These are phyloP conservation scores for Tragelaphus strepsiceros DNA, from an alignment of 2,113 vertebrate genomes.

Conservation along the genomic window DNA sequence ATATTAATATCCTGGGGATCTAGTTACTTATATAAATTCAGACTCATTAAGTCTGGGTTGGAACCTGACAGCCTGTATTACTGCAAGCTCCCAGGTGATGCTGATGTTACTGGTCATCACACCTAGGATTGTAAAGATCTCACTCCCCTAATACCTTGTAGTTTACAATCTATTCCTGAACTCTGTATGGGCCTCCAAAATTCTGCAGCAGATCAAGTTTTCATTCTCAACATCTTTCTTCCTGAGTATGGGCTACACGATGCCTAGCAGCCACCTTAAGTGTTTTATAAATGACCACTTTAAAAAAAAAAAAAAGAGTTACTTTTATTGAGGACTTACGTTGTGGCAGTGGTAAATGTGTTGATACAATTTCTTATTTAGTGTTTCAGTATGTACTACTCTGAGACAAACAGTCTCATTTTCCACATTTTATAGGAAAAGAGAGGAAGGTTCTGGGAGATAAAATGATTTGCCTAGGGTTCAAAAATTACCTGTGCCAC, in stretches of 20 bases:
- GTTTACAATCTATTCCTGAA: background rate
- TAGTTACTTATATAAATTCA: background rate
- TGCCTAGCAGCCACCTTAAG: background rate
- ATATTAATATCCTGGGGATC: background rate
- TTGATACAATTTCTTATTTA: background rate
- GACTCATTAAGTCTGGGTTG: background rate
- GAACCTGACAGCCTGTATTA: background rate
- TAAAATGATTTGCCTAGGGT: background rate
- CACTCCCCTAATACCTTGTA: background rate
- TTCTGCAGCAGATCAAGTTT: background rate
- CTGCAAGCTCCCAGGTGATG: background rate
- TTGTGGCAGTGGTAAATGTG: background rate
- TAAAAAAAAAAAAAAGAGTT: background rate
- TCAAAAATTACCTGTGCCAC: background rate
- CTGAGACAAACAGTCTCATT: background rate
- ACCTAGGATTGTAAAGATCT: background rate
- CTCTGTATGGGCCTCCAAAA: background rate
- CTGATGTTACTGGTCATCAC: background rate
- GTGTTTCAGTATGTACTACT: background rate
- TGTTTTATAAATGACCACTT: background rate
- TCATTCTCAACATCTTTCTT: background rate
- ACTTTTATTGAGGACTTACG: background rate
- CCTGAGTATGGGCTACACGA: background rate
- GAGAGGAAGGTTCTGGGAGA: background rate
- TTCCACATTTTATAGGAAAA: background rate